Conservation (phyloP, 2,797 vertebrate species). For the Melanitta fusca region DNA sequence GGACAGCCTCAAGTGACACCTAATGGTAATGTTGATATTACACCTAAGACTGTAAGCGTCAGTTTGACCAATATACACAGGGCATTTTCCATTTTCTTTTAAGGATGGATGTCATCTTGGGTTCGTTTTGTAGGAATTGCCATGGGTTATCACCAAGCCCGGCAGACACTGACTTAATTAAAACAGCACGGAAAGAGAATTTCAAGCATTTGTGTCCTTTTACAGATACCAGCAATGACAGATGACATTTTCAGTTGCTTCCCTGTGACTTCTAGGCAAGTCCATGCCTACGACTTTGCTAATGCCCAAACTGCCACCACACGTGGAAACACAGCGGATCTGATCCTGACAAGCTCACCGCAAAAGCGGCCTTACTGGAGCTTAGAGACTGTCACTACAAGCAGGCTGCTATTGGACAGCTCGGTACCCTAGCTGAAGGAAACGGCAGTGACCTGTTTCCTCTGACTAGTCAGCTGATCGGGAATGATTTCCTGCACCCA, state of each 20-base stretch:
- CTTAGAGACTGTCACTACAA: fast-evolving
- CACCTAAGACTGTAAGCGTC: background rate
- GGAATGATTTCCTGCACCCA: background rate
- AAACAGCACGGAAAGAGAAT: background rate
- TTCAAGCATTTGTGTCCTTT: background rate
- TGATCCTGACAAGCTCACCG: fast-evolving
- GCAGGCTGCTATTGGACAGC: fast-evolving
- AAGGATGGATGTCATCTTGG: background rate
- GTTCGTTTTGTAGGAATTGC: background rate
- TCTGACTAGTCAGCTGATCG: background rate
- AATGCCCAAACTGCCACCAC: background rate
- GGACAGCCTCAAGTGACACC: background rate
- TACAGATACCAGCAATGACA: background rate
- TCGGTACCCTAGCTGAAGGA: fast-evolving
- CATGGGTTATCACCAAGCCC: fast-evolving
- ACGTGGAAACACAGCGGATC: fast-evolving
- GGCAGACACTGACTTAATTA: background rate
- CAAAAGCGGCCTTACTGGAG: fast-evolving
- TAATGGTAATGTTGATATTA: background rate
- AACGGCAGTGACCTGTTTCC: background rate
- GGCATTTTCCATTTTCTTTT: background rate
- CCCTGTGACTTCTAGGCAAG: background rate
- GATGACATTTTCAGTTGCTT: background rate
- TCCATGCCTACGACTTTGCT: fast-evolving
- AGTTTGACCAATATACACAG: fast-evolving